phyloP scores from a whole-genome alignment of 2,888 invertebrate species.

The Aleiodes alternator region DNA sequence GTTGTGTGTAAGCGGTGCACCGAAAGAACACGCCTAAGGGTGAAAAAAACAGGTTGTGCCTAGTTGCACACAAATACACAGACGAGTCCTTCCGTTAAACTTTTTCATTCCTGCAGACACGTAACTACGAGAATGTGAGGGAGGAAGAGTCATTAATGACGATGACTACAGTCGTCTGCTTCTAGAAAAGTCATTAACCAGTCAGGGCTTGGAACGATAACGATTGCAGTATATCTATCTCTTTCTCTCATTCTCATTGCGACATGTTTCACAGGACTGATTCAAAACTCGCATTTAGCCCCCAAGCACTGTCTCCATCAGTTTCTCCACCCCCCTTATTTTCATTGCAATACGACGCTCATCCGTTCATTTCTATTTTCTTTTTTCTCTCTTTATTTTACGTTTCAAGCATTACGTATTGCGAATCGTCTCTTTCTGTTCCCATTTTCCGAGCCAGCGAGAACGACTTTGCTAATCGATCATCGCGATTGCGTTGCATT shows the following conservation, averaged over 20 bases:
- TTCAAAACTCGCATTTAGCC: conserved; percentile 26
- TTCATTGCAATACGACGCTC: conserved; percentile 14
- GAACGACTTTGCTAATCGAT: conserved; percentile 62
- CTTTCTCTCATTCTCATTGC: conserved; percentile 44
- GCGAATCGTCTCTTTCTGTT: conserved; percentile 39
- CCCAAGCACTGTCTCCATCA: conserved; percentile 13
- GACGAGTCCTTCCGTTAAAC: conserved; percentile 10
- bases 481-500: conserved; percentile 53
- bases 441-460: conserved; percentile 37
- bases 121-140: conserved; percentile 35
- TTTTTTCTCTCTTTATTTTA: neutral
- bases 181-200: conserved; percentile 63
- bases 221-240: conserved; percentile 57
- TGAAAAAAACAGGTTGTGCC: conserved; percentile 1
- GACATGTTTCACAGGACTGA: conserved; percentile 13
- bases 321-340: neutral
- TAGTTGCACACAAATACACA: conserved; percentile 18
- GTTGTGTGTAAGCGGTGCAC: conserved; percentile 37
- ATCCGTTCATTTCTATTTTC: conserved; percentile 24
- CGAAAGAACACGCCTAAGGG: conserved; percentile 26
- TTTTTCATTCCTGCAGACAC: conserved; percentile 37
- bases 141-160: conserved; percentile 67
- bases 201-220: conserved; percentile 55
- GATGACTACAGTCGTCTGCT: conserved; percentile 61
- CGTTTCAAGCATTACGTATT: conserved; percentile 10